Base-by-base conservation (phyloP, 1,140 invertebrate species). In the Mya arenaria region DNA sequence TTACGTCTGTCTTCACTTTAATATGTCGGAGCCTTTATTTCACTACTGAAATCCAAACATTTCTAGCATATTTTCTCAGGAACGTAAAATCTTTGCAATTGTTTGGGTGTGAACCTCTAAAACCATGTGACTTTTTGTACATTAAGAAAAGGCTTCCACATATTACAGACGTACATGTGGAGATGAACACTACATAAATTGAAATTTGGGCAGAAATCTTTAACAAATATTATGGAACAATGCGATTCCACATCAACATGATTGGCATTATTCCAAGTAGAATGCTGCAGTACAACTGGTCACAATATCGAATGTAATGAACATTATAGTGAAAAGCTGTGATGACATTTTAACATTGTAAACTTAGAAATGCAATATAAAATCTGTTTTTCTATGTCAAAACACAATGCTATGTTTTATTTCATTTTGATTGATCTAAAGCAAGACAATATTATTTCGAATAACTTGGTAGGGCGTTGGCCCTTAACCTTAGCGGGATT, bases 111-210 rank as follows among this genome's bases (percentile, higher is more conserved):
- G 34, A 65, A 65, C 30, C 62, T 30, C 28, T 65, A 15, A 65
- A 65, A 65, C 62, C 62, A 65, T 10, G 62, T 65, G 62, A 65
- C 62, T 65, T 65, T 58, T 65, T 65, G 62, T 65, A 65, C 62
- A 65, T 65, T 65, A 36, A 32, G 62, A 65, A 65, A 65, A 65
- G 62, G 30, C 62, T 65, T 65, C 62, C 62, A 65, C 10, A 65
- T 65, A 65, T 65, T 15, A 65, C 34, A 65, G 62, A 65, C 10
- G 62, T 65, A n/a, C 62, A 65, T 36, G 62, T 65, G 62, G 62
- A 30, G 62, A 65, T 65, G 62, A n/a, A 65, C 62, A 65, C 62
- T 30, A 32, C 25, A 30, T 25, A 32, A 32, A 32, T 36, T 13
- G 34, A 32, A 36, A 4, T 6, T 10, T 65, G 62, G 62, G 34